phyloP scores from a whole-genome alignment of 2,113 vertebrate genomes.

The Oryzias javanicus region DNA sequence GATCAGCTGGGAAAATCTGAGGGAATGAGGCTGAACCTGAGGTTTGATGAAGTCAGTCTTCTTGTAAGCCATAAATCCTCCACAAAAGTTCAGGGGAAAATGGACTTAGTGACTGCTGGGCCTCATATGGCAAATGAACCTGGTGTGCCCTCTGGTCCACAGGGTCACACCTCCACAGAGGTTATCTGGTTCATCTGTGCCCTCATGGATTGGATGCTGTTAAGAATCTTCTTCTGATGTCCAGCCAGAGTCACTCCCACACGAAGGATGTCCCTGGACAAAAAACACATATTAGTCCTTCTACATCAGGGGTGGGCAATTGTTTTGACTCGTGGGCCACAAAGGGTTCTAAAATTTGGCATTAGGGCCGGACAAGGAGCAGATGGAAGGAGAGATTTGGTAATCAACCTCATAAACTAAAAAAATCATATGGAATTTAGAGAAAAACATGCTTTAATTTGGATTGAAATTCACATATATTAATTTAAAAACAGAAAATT shows the following conservation, averaged over 20 bases:
- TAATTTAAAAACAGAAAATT: too few relatives aligned
- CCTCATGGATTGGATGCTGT: slow-evolving; percentile 97
- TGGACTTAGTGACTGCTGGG: slow-evolving; percentile 6
- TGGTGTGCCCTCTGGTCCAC: slow-evolving; percentile 1
- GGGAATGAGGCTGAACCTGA: slow-evolving; percentile 1
- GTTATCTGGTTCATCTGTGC: slow-evolving; percentile 99
- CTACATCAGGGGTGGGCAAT: too few relatives aligned
- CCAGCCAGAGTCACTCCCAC: slow-evolving; percentile 93
- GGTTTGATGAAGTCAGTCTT: slow-evolving; percentile 27
- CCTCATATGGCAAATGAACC: slow-evolving; percentile 11
- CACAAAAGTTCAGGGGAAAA: slow-evolving; percentile 11
- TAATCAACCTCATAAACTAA: too few relatives aligned
- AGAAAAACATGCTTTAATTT: too few relatives aligned
- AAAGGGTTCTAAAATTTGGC: too few relatives aligned
- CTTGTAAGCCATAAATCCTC: slow-evolving; percentile 19
- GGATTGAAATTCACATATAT: too few relatives aligned
- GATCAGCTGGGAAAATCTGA: not conserved
- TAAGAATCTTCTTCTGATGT: slow-evolving; percentile 98
- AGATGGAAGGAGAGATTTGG: too few relatives aligned
- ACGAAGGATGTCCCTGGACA: slow-evolving; percentile 89
- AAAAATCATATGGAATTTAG: too few relatives aligned
- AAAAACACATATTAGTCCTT: slow-evolving; percentile 13
- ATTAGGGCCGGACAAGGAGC: too few relatives aligned
- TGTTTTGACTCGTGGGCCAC: too few relatives aligned
- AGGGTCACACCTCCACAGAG: slow-evolving; percentile 92